These are phyloP conservation scores for Hyles euphorbiae DNA, from an alignment of 1,140 invertebrate genomes.

Conservation along the genomic window DNA sequence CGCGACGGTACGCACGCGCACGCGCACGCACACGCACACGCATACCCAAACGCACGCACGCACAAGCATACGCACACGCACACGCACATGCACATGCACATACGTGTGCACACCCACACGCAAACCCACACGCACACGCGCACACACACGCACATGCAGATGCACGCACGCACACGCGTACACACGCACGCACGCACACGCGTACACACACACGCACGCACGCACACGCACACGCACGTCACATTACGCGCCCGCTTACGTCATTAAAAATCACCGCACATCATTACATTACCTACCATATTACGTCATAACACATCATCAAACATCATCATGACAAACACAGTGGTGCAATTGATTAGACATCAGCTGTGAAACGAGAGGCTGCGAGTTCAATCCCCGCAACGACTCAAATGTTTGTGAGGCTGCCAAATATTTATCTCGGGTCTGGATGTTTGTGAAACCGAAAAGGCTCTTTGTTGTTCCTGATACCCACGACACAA, in stretches of 20 bases:
- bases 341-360: too few species aligned
- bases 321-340: too few species aligned
- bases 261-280: too few species aligned
- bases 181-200: not conserved
- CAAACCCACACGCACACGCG: not conserved
- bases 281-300: too few species aligned
- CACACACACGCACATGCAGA: not conserved
- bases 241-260: not conserved
- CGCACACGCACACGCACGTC: constrained; percentile 1
- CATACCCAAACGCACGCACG: not conserved
- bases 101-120: not conserved
- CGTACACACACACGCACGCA: not conserved
- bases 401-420: too few species aligned
- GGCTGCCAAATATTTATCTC: too few species aligned
- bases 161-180: not conserved
- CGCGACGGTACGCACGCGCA: not conserved
- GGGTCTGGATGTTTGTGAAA: too few species aligned
- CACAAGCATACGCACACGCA: not conserved
- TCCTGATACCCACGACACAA: too few species aligned
- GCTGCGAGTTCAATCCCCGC: too few species aligned
- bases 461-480: too few species aligned
- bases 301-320: too few species aligned
- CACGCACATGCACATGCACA: not conserved
- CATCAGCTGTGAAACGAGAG: too few species aligned
- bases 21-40: not conserved